Evolutionary conservation across 2,888 invertebrate genomes (phyloP).

Genomic region (Lithophane leautieri): DNA sequence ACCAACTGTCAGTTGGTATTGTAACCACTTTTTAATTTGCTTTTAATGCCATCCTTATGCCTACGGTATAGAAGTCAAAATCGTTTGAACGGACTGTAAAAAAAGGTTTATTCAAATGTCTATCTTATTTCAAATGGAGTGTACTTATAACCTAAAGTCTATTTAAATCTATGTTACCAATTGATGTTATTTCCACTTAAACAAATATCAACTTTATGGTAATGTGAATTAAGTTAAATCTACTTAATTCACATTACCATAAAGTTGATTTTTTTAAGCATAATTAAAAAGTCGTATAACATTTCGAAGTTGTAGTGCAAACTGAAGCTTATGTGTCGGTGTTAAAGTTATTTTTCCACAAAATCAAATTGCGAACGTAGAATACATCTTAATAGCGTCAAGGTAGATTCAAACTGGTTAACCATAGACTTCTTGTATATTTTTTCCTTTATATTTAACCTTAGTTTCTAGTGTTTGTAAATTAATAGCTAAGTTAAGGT

Average conservation of each 20-base stretch:
- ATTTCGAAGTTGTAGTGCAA: background rate
- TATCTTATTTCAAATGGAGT: no score
- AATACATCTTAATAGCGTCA: background rate
- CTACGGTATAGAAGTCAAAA: no score
- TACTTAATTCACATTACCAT: no score
- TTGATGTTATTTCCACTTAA: background rate
- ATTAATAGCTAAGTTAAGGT: background rate
- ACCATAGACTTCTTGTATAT: background rate
- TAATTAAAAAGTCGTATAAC: background rate
- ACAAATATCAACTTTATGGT: background rate
- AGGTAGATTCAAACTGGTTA: conserved; percentile 40
- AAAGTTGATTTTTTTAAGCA: no score
- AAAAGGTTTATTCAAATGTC: no score
- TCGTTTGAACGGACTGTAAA: no score
- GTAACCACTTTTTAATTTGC: no score
- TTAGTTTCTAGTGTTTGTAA: background rate
- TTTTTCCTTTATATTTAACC: conserved; percentile 32
- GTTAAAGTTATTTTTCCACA: background rate
- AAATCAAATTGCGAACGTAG: background rate
- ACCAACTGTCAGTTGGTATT: no score
- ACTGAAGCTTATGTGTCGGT: background rate
- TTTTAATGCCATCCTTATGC: no score
- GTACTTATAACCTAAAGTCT: background rate
- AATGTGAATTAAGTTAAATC: no score
- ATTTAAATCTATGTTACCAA: background rate